Percentiles rank a stretch among this genome's conserved stretches.
Evolutionary conservation across 2,113 vertebrate genomes (phyloP).

Genomic region (Mystacornis crossleyi): DNA sequence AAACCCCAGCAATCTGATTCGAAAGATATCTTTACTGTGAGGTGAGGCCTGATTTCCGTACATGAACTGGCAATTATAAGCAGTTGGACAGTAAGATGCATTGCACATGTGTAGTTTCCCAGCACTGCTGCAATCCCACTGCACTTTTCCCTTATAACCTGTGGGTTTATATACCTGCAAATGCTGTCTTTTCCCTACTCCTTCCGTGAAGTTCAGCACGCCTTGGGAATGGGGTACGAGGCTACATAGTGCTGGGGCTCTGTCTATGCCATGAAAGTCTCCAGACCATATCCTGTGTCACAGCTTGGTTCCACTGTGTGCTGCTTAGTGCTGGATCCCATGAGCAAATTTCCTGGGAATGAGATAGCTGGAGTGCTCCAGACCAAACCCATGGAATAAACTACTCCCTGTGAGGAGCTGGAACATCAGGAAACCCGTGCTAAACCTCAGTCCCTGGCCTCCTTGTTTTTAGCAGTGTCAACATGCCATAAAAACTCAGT

Average conservation of each 20-base stretch:
- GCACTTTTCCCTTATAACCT: background rate
- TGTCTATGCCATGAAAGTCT: background rate
- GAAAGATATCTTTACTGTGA: background rate
- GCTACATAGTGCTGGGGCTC: fast-evolving
- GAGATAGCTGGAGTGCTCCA: background rate
- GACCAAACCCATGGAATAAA: background rate
- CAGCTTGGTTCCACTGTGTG: background rate
- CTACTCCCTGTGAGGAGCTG: fast-evolving
- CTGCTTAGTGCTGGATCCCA: background rate
- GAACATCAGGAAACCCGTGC: background rate
- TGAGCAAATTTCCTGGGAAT: background rate
- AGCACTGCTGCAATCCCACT: background rate
- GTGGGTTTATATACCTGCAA: background rate
- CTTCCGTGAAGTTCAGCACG: fast-evolving
- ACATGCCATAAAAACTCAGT: background rate
- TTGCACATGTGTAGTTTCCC: background rate
- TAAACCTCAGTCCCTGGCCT: background rate
- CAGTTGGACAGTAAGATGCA: background rate
- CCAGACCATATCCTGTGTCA: background rate
- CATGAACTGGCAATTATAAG: background rate
- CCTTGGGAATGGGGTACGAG: background rate
- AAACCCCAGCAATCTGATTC: background rate
- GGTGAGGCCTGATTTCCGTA: background rate
- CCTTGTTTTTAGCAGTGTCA: background rate
- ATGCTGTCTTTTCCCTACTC: background rate